Conservation (phyloP, 1,140 invertebrate genomes). For the Mactra quadrangularis region DNA sequence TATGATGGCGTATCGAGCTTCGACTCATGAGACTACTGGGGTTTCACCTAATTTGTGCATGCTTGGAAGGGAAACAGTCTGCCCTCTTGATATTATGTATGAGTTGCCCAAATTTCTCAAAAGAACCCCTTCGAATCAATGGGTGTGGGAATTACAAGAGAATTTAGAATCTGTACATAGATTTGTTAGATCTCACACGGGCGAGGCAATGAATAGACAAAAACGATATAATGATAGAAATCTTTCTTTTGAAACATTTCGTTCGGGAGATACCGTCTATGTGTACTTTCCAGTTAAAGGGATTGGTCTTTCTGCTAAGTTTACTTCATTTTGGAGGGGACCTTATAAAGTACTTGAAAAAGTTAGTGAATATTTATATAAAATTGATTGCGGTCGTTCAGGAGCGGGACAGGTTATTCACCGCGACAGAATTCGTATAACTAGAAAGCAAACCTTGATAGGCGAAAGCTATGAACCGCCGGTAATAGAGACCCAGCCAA, state of each 20-base stretch:
- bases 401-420: slow-evolving; percentile 5
- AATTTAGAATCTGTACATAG: slow-evolving; percentile 36
- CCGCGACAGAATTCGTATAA: slow-evolving; percentile 16
- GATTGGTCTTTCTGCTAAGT: slow-evolving; percentile 19
- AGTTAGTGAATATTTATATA: slow-evolving; percentile 12
- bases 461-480: neutral
- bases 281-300: slow-evolving; percentile 19
- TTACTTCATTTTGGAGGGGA: slow-evolving; percentile 42
- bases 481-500: too few species aligned
- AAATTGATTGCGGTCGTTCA: slow-evolving; percentile 22
- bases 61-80: slow-evolving; percentile 58
- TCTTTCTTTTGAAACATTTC: slow-evolving; percentile 20
- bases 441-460: neutral
- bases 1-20: slow-evolving; percentile 38
- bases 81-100: slow-evolving; percentile 57
- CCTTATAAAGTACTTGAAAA: slow-evolving; percentile 20
- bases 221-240: slow-evolving; percentile 39
- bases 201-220: slow-evolving; percentile 38
- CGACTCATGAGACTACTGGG: slow-evolving; percentile 58
- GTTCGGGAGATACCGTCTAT: slow-evolving; percentile 31
- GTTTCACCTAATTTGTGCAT: slow-evolving; percentile 63
- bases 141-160: slow-evolving; percentile 43
- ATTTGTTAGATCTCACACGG: slow-evolving; percentile 11
- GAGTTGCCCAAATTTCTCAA: slow-evolving; percentile 4
- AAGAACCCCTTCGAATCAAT: slow-evolving; percentile 3